A percentile compares a stretch with the other conserved stretches of the same genome.
phyloP scores from a whole-genome alignment of 2,113 vertebrate species.

The Oenanthe oenanthe region DNA sequence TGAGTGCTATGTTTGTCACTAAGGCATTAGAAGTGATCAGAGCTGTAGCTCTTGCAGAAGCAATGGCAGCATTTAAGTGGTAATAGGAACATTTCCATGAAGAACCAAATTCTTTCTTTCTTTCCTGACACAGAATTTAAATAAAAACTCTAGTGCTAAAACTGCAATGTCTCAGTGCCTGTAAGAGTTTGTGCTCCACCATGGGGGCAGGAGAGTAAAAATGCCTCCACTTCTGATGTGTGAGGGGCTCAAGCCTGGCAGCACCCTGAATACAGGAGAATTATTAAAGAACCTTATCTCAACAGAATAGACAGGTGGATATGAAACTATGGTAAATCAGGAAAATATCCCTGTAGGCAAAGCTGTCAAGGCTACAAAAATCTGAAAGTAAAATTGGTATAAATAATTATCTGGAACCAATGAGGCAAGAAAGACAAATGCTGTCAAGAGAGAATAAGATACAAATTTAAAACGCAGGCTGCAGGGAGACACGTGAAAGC shows the following conservation, averaged over 20 bases:
- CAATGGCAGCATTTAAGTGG: not conserved
- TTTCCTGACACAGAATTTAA: not conserved
- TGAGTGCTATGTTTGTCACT: not conserved
- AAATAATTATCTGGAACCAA: conserved; percentile 59
- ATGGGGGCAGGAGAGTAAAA: not conserved
- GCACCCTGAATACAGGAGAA: not conserved
- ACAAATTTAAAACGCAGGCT: conserved; percentile 6
- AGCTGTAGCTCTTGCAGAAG: not conserved
- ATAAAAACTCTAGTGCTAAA: not conserved
- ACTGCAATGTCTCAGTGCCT: not conserved
- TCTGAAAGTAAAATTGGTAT: conserved; percentile 61
- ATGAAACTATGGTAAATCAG: not conserved
- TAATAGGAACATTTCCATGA: not conserved
- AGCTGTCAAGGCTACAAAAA: conserved; percentile 29
- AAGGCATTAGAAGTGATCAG: not conserved
- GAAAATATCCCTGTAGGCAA: conserved; percentile 16
- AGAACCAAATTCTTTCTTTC: not conserved
- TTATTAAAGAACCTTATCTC: not conserved
- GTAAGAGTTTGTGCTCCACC: not conserved
- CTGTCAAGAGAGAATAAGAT: conserved; percentile 3
- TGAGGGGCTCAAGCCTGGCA: not conserved
- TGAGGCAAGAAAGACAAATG: conserved; percentile 30
- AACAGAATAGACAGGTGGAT: not conserved
- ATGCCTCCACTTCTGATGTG: not conserved
- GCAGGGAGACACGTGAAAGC: not conserved